Conservation (phyloP, 2,888 invertebrate genomes). For the Volucella inanis region DNA sequence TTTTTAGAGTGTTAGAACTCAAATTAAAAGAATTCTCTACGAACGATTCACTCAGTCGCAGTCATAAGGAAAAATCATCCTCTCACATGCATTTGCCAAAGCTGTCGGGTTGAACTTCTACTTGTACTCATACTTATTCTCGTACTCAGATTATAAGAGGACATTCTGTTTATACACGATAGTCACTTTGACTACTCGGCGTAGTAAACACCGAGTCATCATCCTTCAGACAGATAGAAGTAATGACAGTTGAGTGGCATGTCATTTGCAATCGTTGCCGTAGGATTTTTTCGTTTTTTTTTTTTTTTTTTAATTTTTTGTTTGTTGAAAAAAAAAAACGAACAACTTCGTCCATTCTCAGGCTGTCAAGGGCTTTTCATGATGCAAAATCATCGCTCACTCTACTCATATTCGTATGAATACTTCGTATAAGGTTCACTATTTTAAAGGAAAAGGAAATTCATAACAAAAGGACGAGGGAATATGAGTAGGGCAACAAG, state of each 20-base stretch:
- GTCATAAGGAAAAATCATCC: not conserved
- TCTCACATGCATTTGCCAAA: not conserved
- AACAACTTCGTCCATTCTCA: conserved; percentile 8
- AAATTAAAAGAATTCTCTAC: conserved; percentile 17
- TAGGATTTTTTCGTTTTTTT: conserved; percentile 12
- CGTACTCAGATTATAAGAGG: not conserved
- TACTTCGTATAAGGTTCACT: not conserved
- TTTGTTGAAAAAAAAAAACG: not conserved
- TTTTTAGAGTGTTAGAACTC: conserved; percentile 4
- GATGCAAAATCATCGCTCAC: conserved; percentile 7
- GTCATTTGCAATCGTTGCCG: conserved; percentile 25
- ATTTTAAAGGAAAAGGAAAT: not conserved
- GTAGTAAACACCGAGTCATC: conserved; percentile 34
- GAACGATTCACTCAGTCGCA: not conserved
- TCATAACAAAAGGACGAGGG: conserved; percentile 7
- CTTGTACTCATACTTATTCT: not conserved
- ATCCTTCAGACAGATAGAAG: conserved; percentile 23
- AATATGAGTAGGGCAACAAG: not conserved
- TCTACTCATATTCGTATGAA: too few relatives aligned
- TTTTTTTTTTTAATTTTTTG: not conserved
- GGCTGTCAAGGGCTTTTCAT: conserved; percentile 9
- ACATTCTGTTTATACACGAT: not conserved
- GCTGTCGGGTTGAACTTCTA: not conserved
- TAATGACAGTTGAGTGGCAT: conserved; percentile 24
- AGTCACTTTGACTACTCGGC: not conserved